phyloP scores from a whole-genome alignment of 2,797 vertebrate species.

The Loris lydekkerianus region DNA sequence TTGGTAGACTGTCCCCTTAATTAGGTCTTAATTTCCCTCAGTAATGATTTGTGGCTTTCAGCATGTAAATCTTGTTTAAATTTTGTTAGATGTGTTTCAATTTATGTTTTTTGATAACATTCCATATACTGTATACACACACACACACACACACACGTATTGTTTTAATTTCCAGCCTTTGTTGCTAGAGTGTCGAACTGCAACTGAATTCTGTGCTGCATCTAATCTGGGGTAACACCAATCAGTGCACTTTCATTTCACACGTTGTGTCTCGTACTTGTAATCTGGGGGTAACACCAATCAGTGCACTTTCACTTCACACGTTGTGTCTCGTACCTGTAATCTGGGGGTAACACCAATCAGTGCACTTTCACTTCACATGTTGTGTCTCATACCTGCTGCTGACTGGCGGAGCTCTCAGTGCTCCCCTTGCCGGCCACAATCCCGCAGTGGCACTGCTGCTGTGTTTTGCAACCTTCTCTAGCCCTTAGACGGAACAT shows the following conservation, averaged over 20 bases:
- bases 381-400: too few relatives aligned
- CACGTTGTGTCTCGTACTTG: fast-evolving
- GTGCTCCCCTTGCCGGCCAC: not conserved
- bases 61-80: not conserved
- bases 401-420: fast-evolving
- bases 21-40: not conserved
- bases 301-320: not conserved
- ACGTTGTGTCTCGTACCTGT: not conserved
- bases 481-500: fast-evolving
- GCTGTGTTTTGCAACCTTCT: fast-evolving
- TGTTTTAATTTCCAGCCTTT: not conserved
- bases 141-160: not conserved
- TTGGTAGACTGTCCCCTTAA: too few relatives aligned
- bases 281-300: not conserved
- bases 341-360: not conserved
- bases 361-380: not conserved
- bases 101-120: not conserved
- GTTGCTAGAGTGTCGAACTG: not conserved
- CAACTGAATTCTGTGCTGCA: not conserved
- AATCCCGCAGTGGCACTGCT: fast-evolving
- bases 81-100: not conserved
- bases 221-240: not conserved
- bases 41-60: not conserved
- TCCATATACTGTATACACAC: not conserved
- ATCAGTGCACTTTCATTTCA: not conserved